Conservation (phyloP, 2,888 invertebrate genomes). For the Gibbula magus region DNA sequence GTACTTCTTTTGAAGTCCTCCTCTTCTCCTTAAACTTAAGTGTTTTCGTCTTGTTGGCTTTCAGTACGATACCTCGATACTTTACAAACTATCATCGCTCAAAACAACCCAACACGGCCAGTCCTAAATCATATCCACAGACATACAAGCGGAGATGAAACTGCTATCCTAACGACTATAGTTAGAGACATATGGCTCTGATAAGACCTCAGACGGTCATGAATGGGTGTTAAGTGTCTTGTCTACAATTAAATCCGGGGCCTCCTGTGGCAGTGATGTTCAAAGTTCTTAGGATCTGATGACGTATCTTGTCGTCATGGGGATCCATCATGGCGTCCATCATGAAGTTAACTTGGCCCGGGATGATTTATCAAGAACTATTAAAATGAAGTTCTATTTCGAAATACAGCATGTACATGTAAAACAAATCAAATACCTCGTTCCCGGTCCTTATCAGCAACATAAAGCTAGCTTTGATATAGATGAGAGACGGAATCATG, state of each 20-base stretch:
- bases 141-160: neutral
- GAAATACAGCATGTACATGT: neutral
- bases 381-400: neutral
- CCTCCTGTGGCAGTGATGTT: constrained; percentile 4
- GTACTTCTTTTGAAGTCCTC: constrained; percentile 11
- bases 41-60: constrained; percentile 3
- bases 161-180: constrained; percentile 17
- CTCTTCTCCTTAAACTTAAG: constrained; percentile 9
- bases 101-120: neutral
- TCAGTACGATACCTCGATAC: constrained; percentile 4
- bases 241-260: constrained; percentile 17
- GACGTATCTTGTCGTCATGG: constrained; percentile 16
- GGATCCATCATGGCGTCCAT: constrained; percentile 17
- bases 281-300: neutral
- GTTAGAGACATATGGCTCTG: constrained; percentile 12
- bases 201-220: constrained; percentile 19
- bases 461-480: too few species aligned
- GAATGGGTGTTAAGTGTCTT: constrained; percentile 20
- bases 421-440: neutral
- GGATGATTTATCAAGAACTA: constrained; percentile 10
- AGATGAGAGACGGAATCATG: too few species aligned
- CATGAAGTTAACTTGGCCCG: neutral
- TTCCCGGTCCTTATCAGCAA: neutral
- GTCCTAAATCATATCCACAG: constrained; percentile 16
- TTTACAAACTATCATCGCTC: constrained; percentile 18